A percentile compares a stretch with the other conserved stretches of the same genome.
Conservation (phyloP, 2,797 vertebrate genomes). For the Pipistrellus nathusii region DNA sequence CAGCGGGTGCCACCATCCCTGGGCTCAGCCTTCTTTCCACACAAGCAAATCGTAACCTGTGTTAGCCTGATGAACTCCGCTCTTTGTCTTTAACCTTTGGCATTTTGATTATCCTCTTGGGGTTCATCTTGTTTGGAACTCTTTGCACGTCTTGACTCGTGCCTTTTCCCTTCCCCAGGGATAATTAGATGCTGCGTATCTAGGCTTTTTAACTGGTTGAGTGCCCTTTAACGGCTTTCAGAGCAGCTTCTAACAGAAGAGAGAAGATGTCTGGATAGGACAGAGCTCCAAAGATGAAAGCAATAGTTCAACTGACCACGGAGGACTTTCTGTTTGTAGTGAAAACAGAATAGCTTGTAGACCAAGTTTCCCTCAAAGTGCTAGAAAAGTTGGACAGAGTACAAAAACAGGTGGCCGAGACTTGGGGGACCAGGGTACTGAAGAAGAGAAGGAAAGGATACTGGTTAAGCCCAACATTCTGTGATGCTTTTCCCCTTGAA, state of each 20-base stretch:
- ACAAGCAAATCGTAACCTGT: neutral
- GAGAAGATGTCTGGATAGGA: neutral
- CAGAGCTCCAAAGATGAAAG: slow-evolving; percentile 15
- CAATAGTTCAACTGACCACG: neutral
- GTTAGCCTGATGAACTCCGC: neutral
- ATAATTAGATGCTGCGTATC: neutral
- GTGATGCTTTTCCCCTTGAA: neutral
- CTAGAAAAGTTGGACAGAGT: neutral
- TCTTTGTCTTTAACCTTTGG: no score
- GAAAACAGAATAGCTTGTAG: neutral
- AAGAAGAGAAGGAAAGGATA: neutral
- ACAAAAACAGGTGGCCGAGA: neutral
- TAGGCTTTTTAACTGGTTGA: slow-evolving; percentile 8
- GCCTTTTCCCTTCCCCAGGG: no score
- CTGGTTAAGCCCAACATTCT: neutral
- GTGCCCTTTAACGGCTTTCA: slow-evolving; percentile 7
- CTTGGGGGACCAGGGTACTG: neutral
- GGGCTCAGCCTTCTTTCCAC: neutral
- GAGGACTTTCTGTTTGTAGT: slow-evolving; percentile 57
- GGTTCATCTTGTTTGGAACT: no score
- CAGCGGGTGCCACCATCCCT: neutral
- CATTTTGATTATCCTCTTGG: no score
- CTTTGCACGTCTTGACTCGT: no score
- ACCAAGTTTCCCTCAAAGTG: neutral
- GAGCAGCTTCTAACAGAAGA: slow-evolving; percentile 27